Evolutionary conservation across 2,113 vertebrate species (phyloP).

Genomic region (Pachycephala philippinensis): DNA sequence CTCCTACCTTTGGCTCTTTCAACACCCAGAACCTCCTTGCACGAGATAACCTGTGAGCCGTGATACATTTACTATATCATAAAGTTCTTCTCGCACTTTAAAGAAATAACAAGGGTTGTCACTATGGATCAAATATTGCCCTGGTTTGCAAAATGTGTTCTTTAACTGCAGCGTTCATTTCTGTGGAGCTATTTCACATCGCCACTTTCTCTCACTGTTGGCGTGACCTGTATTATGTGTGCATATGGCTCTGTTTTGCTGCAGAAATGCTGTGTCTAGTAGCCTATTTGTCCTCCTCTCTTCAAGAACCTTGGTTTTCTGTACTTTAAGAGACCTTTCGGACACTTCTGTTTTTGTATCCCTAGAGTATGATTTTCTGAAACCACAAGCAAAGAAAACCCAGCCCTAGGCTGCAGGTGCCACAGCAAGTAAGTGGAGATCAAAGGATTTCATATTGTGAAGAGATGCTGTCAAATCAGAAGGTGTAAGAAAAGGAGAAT

Average conservation of each 20-base stretch:
- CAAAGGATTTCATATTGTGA: background rate
- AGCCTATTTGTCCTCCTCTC: background rate
- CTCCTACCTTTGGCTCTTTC: background rate
- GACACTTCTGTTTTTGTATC: background rate
- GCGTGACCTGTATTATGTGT: accelerated
- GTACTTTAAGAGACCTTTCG: background rate
- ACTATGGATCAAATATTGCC: background rate
- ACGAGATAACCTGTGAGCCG: background rate
- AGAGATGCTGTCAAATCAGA: background rate
- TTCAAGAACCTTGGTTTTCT: background rate
- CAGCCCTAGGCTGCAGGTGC: background rate
- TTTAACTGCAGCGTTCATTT: background rate
- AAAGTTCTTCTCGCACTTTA: background rate
- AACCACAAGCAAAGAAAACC: background rate
- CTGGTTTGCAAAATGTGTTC: background rate
- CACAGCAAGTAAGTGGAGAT: background rate
- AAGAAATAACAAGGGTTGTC: background rate
- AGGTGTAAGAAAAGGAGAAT: background rate
- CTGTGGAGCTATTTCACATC: accelerated
- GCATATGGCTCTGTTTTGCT: background rate
- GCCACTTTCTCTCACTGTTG: accelerated
- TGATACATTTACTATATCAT: background rate
- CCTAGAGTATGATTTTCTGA: background rate
- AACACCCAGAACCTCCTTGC: background rate
- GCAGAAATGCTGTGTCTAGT: background rate